Base-by-base conservation (phyloP, 2,888 invertebrate genomes). In the Beris chalybata region DNA sequence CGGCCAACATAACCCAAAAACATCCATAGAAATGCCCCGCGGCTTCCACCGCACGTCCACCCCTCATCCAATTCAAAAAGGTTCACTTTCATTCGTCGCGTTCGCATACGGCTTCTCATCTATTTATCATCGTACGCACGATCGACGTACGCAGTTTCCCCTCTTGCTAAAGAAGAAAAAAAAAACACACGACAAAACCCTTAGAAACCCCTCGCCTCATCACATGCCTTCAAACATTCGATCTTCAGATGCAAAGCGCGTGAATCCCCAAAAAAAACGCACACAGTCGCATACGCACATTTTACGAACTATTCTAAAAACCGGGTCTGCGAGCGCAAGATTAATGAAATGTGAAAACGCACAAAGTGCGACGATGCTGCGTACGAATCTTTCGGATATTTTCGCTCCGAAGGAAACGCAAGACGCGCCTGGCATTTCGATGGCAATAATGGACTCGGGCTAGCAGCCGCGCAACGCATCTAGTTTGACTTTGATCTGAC, bases 401-500 rank as follows among this genome's bases (percentile, higher is more conserved):
- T n/a, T 9, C 22, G 55, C 52, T 50, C 13, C 50, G 22, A 38
- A 38, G 38, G 38, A 38, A 38, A 38, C 38, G 38, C 38, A 38
- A 38, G 7, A 9, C 9, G 9, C 38, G 38, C 38, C 5, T 9
- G 9, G 38, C 22, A 22, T 22, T 22, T 22, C 3, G 22, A 22
- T 22, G 22, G 22, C 22, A 22, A 22, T 22, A 22, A 22, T 22
- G 22, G 38, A 38, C 9, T 7, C 38, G 38, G 38, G 9, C 9
- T 38, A 9, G 38, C 5, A 38, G 38, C 7, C 38, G 38, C 5
- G 7, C 38, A 38, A 38, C 5, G 38, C 50, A 32, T 64, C 54
- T 64, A 69, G 67, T 73, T 72, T 73, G 73, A 74, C 73, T 73
- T 74, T 68, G 72, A 73, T 73, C 71, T 73, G 74, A 74, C 74